phyloP scores from a whole-genome alignment of 2,113 vertebrate species.

The Micromys minutus region DNA sequence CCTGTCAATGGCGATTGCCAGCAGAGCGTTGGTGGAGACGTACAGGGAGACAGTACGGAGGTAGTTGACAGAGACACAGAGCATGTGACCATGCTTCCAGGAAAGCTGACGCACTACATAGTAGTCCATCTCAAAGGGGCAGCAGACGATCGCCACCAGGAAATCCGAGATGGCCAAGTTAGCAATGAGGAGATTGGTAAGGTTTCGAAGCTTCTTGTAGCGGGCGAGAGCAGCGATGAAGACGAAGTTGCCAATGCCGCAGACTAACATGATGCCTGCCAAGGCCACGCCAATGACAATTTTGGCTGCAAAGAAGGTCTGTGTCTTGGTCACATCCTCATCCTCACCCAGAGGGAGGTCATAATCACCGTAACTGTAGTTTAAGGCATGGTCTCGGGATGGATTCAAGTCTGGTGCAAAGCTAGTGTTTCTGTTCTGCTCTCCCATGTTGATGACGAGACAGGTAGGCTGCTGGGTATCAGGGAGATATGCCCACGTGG shows the following conservation, averaged over 20 bases:
- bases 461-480: too few relatives aligned
- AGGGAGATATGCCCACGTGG: neutral
- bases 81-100: constrained; percentile 93
- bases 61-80: constrained; percentile 96
- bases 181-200: constrained; percentile 97
- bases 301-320: constrained; percentile 93
- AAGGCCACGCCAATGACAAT: constrained; percentile 92
- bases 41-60: constrained; percentile 95
- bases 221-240: constrained; percentile 93
- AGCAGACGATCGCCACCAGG: constrained; percentile 96
- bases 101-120: constrained; percentile 96
- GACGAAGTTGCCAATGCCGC: constrained; percentile 93
- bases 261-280: constrained; percentile 94
- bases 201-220: constrained; percentile 95
- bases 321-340: constrained; percentile 93
- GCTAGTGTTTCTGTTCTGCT: constrained; percentile 65
- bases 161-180: constrained; percentile 98
- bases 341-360: constrained; percentile 90
- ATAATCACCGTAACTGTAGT: constrained; percentile 91
- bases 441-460: constrained; percentile 76
- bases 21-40: constrained; percentile 96
- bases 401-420: constrained; percentile 80
- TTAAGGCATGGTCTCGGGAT: constrained; percentile 80
- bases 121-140: constrained; percentile 98
- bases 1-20: constrained; percentile 98